Evolutionary conservation across 2,113 vertebrate genomes (phyloP), one percentile per base, ranked within the genome.

Genomic region (Formicarius rufipectus): DNA sequence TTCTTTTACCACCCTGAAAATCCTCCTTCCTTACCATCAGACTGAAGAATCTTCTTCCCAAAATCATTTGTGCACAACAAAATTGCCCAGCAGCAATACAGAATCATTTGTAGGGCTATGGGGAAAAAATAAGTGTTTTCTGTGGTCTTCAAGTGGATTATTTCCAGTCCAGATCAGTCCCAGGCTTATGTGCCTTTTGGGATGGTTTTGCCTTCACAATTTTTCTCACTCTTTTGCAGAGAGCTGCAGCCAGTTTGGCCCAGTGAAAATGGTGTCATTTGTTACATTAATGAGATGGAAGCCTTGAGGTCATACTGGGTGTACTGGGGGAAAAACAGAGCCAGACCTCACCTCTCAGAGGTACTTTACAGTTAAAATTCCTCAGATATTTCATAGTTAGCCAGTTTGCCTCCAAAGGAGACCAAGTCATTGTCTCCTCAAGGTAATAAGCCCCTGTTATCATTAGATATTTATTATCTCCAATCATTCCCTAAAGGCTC

Each of bases 401-500:
- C 68, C 20, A 45, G 47, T 67, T 86, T 92, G 17, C 37, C 44
- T 93, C 55, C 8, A 14, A 82, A 77, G 67, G 20, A 71, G 62
- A 67, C 30, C n/a, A 35, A 83, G 33, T 4, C 5, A 0, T 53
- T 60, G 7, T 66, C 72, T 92, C 58, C 82, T 90, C 33, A 22
- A 80, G 79, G 68, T 80, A 74, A 67, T 71, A 80, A 86, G 39
- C 10, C 73, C 39, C 58, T 72, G 44, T 60, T 90, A 88, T 77
- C 47, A 63, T 77, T 81, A 90, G 68, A 59, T 81, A 71, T 89
- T 95, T 95, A 33, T 92, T 89, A 72, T 72, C 60, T 73, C 60
- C 52, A 81, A 60, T 44, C 64, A 56, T 93, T 84, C 83, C 86
- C 73, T 92, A 53, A 77, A 74, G 53, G 42, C 39, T 88, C 0